Evolutionary conservation across 2,113 vertebrate genomes (phyloP), one percentile per base, ranked within the genome.

Genomic region (Phrynosoma platyrhinos): DNA sequence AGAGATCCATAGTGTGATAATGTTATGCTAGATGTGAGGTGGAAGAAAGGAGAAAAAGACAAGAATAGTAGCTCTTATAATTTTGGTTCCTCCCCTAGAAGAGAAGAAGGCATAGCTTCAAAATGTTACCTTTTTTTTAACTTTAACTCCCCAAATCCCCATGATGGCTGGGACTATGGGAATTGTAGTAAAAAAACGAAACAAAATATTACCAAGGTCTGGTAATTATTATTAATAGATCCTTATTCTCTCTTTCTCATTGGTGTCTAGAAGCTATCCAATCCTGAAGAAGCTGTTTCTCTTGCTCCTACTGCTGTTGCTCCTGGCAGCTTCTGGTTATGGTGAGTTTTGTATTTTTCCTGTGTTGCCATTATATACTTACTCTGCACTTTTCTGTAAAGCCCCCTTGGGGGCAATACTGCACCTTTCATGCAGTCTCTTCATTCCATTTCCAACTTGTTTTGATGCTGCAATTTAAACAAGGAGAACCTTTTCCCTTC

Each of bases 221-320:
- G 58, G 14, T n/a, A n/a, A n/a, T n/a, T n/a, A n/a, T n/a, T n/a
- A n/a, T n/a, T n/a, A n/a, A n/a, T n/a, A n/a, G n/a, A n/a, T n/a
- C n/a, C n/a, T n/a, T n/a, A 20, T 78, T 87, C 79, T 81, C 75
- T 79, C 5, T 36, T 0, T 0, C 2, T 78, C 14, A 90, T 72
- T 76, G 55, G 55, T 75, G 9, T 5, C 75, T 85, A 97, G 97
- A 92, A 91, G 91, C 69, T 94, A 95, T 86, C 94, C 91, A 0
- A 42, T 86, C 83, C 89, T 97, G 90, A 97, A 95, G 95, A 94
- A 91, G 0, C 95, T 90, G 18, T 82, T 97, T 13, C 81, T 96
- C 76, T 91, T 96, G 58, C 91, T 97, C 0, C 62, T 97, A 1
- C 81, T 97, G 9, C 93, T 97, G 23, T 78, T 97, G 23, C 87